phyloP scores from a whole-genome alignment of 2,797 vertebrate species.

The Diglossa cyanea region DNA sequence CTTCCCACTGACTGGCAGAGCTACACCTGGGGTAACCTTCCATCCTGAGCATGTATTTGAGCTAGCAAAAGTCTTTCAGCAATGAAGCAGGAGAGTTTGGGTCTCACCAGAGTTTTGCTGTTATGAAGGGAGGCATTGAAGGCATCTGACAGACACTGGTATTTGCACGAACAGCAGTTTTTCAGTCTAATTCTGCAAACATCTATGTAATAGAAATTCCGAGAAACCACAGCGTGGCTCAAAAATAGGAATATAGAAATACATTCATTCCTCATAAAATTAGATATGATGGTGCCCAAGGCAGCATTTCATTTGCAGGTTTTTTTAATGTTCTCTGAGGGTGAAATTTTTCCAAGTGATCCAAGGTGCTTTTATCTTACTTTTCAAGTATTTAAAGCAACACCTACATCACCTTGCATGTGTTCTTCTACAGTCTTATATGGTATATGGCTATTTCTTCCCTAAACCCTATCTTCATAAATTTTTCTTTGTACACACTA shows the following conservation, averaged over 20 bases:
- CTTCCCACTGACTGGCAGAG: not conserved
- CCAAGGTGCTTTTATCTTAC: not conserved
- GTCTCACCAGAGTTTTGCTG: not conserved
- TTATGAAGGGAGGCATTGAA: accelerated
- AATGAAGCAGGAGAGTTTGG: not conserved
- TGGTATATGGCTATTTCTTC: not conserved
- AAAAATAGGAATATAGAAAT: not conserved
- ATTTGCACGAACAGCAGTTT: not conserved
- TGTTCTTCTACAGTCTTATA: not conserved
- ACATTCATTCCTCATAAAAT: not conserved
- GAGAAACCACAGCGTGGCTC: not conserved
- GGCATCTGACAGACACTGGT: not conserved
- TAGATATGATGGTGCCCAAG: not conserved
- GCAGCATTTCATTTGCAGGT: not conserved
- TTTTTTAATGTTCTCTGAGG: not conserved
- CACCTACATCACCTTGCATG: not conserved
- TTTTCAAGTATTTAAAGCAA: not conserved
- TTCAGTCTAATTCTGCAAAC: not conserved
- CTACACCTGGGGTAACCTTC: not conserved
- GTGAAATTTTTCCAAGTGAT: not conserved
- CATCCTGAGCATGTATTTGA: not conserved
- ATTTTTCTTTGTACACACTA: not conserved
- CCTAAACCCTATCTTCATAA: not conserved
- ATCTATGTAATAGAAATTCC: not conserved
- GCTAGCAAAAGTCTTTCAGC: not conserved